Percentiles rank a stretch among this genome's conserved stretches.
These are phyloP conservation scores for Deilephila porcellus DNA, from an alignment of 2,888 invertebrate genomes.

Conservation along the genomic window DNA sequence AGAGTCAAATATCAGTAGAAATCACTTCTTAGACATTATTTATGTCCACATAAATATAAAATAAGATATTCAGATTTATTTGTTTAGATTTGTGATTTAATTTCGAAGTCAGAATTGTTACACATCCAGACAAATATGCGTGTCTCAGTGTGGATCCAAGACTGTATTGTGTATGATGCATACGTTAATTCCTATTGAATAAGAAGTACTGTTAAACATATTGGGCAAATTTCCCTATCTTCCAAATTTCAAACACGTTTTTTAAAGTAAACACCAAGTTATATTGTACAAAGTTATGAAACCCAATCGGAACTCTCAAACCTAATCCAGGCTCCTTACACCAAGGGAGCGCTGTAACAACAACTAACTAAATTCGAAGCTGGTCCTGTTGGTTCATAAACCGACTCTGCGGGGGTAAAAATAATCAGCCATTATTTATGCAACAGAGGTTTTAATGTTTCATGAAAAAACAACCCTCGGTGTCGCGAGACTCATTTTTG, in stretches of 20 bases:
- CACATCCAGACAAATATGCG: too few relatives aligned
- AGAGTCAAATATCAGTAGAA: too few relatives aligned
- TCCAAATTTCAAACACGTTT: neutral
- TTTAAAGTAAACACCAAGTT: neutral
- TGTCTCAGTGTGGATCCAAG: too few relatives aligned
- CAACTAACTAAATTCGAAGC: conserved; percentile 4
- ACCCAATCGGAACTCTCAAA: neutral
- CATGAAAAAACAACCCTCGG: conserved; percentile 33
- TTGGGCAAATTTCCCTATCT: too few relatives aligned
- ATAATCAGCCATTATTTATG: conserved; percentile 52
- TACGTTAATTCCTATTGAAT: too few relatives aligned
- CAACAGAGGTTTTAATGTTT: conserved; percentile 49
- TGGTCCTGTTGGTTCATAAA: conserved; percentile 11
- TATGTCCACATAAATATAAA: too few relatives aligned
- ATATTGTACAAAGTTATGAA: neutral
- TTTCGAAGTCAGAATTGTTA: too few relatives aligned
- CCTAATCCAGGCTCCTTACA: neutral
- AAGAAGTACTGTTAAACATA: too few relatives aligned
- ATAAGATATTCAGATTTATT: too few relatives aligned
- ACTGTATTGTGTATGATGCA: too few relatives aligned
- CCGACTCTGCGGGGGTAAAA: conserved; percentile 31
- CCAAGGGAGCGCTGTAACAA: neutral
- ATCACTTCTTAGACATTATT: too few relatives aligned
- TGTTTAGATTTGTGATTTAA: too few relatives aligned
- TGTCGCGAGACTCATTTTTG: neutral